These are phyloP conservation scores for Chaenocephalus aceratus DNA, from an alignment of 2,113 vertebrate genomes.

Conservation along the genomic window DNA sequence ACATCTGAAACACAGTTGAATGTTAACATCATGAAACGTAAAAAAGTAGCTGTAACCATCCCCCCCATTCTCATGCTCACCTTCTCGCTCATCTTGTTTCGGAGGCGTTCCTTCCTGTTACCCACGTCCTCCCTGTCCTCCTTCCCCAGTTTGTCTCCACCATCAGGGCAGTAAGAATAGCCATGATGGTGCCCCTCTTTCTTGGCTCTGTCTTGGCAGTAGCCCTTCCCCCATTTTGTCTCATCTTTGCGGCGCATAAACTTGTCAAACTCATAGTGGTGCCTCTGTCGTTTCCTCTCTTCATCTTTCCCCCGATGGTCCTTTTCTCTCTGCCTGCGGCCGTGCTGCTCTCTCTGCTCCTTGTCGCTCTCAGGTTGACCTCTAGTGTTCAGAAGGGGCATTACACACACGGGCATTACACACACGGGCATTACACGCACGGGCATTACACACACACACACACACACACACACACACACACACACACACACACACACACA, in stretches of 20 bases:
- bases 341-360: conserved; percentile 89
- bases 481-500: too few relatives aligned
- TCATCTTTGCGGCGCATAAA: conserved; percentile 92
- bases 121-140: conserved; percentile 90
- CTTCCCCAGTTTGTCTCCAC: conserved; percentile 88
- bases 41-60: neutral
- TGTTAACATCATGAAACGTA: neutral
- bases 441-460: too few relatives aligned
- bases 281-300: conserved; percentile 89
- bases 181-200: conserved; percentile 89
- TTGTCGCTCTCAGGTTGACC: conserved; percentile 91
- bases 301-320: conserved; percentile 89
- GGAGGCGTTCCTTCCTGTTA: conserved; percentile 90
- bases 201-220: conserved; percentile 90
- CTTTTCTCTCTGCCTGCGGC: conserved; percentile 90
- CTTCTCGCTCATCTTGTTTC: conserved; percentile 92
- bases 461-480: too few relatives aligned
- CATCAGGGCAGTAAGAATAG: conserved; percentile 85
- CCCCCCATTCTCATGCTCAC: conserved; percentile 74
- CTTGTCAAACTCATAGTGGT: conserved; percentile 91
- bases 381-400: conserved; percentile 73
- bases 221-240: conserved; percentile 92
- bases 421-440: too few relatives aligned
- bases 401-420: neutral
- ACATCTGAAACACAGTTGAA: neutral